phyloP scores from a whole-genome alignment of 2,888 invertebrate genomes.

The Abscondita cerata region DNA sequence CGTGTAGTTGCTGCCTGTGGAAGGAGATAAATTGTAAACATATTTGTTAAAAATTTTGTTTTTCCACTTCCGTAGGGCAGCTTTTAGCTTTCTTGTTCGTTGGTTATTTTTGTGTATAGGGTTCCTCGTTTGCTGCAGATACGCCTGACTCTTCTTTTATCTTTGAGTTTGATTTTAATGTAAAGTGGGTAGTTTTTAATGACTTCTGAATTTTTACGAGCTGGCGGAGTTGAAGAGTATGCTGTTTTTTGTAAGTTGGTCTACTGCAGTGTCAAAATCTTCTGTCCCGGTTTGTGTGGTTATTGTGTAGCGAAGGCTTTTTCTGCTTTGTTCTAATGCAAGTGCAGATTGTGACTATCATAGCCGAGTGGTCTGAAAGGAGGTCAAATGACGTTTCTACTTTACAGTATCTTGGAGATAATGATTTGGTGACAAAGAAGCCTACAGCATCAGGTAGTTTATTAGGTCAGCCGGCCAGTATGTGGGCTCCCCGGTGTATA shows the following conservation, averaged over 20 bases:
- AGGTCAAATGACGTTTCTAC: not conserved
- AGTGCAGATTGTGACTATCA: not conserved
- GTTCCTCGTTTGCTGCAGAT: constrained; percentile 5
- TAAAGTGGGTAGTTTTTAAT: not conserved
- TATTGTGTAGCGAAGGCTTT: not conserved
- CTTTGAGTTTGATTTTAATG: not conserved
- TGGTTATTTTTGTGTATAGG: not conserved
- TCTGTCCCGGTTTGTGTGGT: constrained; percentile 7
- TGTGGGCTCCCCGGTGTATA: not conserved
- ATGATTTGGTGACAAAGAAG: constrained; percentile 13
- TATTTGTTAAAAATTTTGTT: no score
- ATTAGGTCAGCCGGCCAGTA: constrained; percentile 8
- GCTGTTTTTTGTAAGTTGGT: constrained; percentile 1
- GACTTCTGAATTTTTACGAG: not conserved
- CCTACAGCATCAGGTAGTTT: constrained; percentile 12
- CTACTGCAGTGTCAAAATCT: not conserved
- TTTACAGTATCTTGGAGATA: not conserved
- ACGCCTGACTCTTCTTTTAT: constrained; percentile 2
- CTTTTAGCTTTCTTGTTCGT: no score
- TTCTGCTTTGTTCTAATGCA: not conserved
- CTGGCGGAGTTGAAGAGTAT: not conserved
- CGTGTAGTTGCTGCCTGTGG: constrained; percentile 9
- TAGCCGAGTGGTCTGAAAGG: constrained; percentile 11
- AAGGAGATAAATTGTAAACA: no score
- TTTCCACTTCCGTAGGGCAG: no score